Percentiles rank a stretch among this genome's conserved stretches.
These are phyloP conservation scores for Aeoliscus strigatus DNA, from an alignment of 2,797 vertebrate genomes.

Conservation along the genomic window DNA sequence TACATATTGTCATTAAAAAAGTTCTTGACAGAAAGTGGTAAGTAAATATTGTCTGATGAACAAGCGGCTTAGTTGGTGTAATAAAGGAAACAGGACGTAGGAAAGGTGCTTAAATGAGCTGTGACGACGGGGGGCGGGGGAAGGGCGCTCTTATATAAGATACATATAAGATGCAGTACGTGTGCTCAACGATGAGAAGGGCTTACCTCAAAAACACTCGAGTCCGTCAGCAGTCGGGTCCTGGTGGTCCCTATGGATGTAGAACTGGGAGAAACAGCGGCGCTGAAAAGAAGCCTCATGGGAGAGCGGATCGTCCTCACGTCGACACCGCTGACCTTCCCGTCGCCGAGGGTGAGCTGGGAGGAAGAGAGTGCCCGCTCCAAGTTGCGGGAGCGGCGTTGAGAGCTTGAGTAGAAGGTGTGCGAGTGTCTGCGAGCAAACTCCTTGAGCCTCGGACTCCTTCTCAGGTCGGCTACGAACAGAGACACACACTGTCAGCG, in stretches of 20 bases:
- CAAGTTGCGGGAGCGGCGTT: conserved; percentile 76
- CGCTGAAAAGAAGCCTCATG: conserved; percentile 88
- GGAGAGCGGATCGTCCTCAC: conserved; percentile 75
- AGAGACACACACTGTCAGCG: too few species aligned
- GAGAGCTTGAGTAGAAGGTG: conserved; percentile 77
- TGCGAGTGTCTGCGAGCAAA: conserved; percentile 76
- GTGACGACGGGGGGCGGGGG: too few species aligned
- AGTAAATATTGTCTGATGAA: too few species aligned
- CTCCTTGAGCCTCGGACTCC: conserved; percentile 88
- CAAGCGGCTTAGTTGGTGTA: too few species aligned
- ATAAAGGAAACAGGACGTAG: too few species aligned
- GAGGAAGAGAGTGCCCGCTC: conserved; percentile 67
- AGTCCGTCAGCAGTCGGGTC: conserved; percentile 57
- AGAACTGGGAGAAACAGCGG: conserved; percentile 61
- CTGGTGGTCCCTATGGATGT: conserved; percentile 48
- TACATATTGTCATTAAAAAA: too few species aligned
- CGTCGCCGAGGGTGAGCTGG: conserved; percentile 51
- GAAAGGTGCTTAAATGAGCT: too few species aligned
- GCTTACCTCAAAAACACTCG: conserved; percentile 77
- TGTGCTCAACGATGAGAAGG: not conserved
- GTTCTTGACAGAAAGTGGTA: too few species aligned
- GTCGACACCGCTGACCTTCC: conserved; percentile 41
- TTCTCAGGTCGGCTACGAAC: conserved; percentile 72
- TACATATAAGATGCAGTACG: too few species aligned
- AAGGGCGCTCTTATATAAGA: too few species aligned